Percentiles rank a stretch among this genome's conserved stretches.
These are phyloP conservation scores for Ephydatia muelleri DNA, from an alignment of 37 sponge, comb jelly and placozoan species.

Conservation along the genomic window DNA sequence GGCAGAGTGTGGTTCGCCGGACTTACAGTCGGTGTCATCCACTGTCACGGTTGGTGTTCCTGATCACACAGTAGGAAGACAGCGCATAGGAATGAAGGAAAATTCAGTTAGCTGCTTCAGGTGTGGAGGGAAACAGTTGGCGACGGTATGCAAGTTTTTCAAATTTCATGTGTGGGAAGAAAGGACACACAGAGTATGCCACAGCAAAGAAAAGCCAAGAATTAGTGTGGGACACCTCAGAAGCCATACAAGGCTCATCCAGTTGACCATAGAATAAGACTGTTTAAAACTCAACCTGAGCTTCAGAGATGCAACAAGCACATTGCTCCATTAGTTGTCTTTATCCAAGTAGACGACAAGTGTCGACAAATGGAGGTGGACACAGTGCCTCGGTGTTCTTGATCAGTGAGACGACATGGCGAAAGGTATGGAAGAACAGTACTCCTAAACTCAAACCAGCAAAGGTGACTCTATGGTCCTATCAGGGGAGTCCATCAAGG, in stretches of 20 bases:
- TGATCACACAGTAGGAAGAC: neutral
- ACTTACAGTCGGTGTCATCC: neutral
- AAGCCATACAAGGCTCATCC: neutral
- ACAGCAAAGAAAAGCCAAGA: slow-evolving; percentile 3
- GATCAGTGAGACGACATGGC: slow-evolving; percentile 9
- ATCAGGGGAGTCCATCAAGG: slow-evolving; percentile 36
- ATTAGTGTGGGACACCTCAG: neutral
- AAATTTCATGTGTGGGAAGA: slow-evolving; percentile 23
- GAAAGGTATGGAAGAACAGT: neutral
- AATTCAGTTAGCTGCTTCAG: slow-evolving; percentile 11
- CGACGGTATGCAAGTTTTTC: slow-evolving; percentile 8
- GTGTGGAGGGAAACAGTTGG: slow-evolving; percentile 32
- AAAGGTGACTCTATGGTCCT: slow-evolving; percentile 16
- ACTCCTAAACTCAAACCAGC: neutral
- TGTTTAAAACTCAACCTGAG: slow-evolving; percentile 15
- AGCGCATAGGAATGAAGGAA: neutral
- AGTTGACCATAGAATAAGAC: neutral
- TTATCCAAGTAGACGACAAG: neutral
- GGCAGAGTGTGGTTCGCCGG: neutral
- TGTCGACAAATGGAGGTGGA: slow-evolving; percentile 43
- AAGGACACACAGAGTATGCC: too few species aligned
- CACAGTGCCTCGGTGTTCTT: slow-evolving; percentile 49
- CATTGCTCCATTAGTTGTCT: neutral
- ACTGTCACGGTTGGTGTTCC: neutral
- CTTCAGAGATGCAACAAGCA: neutral